A percentile compares a stretch with the other conserved stretches of the same genome.
Conservation (phyloP, 2,888 invertebrate genomes). For the Trichacis sp. region DNA sequence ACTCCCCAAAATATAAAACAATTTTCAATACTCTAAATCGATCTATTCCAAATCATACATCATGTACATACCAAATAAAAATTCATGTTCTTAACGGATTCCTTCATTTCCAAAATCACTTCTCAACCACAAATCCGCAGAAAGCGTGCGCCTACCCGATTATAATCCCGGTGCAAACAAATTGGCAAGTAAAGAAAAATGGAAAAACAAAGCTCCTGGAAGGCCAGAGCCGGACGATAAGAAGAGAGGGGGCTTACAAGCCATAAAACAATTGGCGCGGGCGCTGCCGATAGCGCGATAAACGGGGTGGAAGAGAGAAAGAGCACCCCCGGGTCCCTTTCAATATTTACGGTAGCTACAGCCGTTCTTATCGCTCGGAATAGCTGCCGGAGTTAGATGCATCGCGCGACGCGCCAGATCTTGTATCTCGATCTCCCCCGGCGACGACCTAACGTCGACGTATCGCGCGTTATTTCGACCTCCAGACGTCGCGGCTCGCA, state of each 20-base stretch:
- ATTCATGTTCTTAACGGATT: too few species aligned
- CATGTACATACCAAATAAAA: too few species aligned
- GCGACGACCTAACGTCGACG: not conserved
- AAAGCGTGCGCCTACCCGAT: too few species aligned
- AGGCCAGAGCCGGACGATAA: not conserved
- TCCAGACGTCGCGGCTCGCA: not conserved
- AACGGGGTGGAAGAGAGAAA: constrained; percentile 28
- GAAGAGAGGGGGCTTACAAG: constrained; percentile 43
- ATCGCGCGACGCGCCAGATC: not conserved
- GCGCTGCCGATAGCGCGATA: constrained; percentile 60
- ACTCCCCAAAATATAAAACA: too few species aligned
- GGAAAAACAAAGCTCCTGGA: not conserved
- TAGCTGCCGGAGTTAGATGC: not conserved
- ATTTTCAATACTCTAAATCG: too few species aligned
- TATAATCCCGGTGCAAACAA: constrained; percentile 21
- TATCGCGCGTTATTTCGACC: not conserved
- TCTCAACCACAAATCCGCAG: too few species aligned
- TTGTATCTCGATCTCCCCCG: not conserved
- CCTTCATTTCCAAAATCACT: too few species aligned
- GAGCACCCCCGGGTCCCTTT: constrained; percentile 44
- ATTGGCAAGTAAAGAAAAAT: constrained; percentile 33
- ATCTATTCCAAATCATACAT: not conserved
- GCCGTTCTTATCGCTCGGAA: constrained; percentile 52
- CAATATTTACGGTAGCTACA: constrained; percentile 63
- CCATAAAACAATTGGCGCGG: constrained; percentile 63